phyloP scores from a whole-genome alignment of 1,140 invertebrate genomes.

The Orussus abietinus region DNA sequence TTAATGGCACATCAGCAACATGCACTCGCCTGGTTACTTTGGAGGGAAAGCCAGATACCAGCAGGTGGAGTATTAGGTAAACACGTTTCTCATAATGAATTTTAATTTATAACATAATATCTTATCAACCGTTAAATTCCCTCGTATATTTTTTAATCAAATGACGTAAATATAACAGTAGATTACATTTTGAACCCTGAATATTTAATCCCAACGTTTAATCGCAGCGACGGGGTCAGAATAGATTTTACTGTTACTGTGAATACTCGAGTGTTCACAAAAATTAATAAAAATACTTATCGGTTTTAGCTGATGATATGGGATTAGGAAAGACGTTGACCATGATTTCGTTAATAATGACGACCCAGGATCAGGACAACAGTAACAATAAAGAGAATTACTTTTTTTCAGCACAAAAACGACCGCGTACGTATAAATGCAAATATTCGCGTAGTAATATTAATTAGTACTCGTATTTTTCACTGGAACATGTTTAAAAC shows the following conservation, averaged over 20 bases:
- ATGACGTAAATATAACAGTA: constrained; percentile 3
- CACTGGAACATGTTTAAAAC: no score
- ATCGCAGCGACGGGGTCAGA: no score
- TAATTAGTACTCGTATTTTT: no score
- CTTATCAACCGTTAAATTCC: no score
- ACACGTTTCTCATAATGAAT: constrained; percentile 9
- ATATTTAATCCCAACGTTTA: no score
- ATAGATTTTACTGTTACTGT: constrained; percentile 9
- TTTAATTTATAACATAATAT: constrained; percentile 14
- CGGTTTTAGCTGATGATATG: constrained; percentile 84
- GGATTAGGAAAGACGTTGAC: constrained; percentile 90
- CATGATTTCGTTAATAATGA: constrained; percentile 72
- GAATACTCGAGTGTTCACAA: constrained; percentile 15
- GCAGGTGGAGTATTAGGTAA: constrained; percentile 71
- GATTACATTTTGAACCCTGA: no score
- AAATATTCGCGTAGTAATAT: no score
- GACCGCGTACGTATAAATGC: no score
- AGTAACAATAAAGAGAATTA: constrained; percentile 23
- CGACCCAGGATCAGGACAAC: constrained; percentile 52
- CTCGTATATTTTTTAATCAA: neutral
- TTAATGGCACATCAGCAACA: constrained; percentile 86
- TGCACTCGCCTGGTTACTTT: constrained; percentile 83
- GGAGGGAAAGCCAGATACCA: constrained; percentile 82
- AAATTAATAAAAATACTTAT: constrained; percentile 16
- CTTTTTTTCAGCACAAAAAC: constrained; percentile 20